phyloP scores from a whole-genome alignment of 2,797 vertebrate species.

The Bradypodion ventrale region DNA sequence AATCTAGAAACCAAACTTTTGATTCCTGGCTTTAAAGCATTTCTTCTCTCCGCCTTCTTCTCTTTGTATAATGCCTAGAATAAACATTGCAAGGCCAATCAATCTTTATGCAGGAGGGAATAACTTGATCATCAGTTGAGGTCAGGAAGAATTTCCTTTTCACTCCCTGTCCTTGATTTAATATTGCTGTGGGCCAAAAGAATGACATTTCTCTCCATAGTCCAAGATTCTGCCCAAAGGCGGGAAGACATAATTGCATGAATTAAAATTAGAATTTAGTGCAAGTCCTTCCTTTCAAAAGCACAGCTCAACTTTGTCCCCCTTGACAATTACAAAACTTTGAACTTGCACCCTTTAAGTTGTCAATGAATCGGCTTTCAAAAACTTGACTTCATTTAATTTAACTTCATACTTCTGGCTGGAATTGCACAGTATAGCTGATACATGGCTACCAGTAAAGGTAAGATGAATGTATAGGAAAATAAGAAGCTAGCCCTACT shows the following conservation, averaged over 20 bases:
- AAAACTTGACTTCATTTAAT: constrained; percentile 13
- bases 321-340: background rate
- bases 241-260: background rate
- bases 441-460: background rate
- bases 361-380: constrained; percentile 10
- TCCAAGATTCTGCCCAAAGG: background rate
- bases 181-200: background rate
- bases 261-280: constrained; percentile 19
- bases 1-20: background rate
- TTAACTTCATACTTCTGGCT: background rate
- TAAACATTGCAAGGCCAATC: constrained; percentile 3
- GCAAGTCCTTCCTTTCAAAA: background rate
- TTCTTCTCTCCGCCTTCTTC: background rate
- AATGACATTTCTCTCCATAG: constrained; percentile 9
- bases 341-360: background rate
- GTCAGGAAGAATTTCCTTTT: constrained; percentile 4
- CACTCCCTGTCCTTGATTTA: background rate
- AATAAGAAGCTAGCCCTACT: too few species aligned
- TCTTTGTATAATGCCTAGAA: background rate
- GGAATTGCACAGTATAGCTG: background rate
- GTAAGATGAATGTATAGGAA: too few species aligned
- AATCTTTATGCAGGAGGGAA: constrained; percentile 13
- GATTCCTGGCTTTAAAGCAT: background rate
- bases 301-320: background rate
- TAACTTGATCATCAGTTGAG: constrained; percentile 7